Conservation (phyloP, 1,140 invertebrate species). For the Oscheius sp. region DNA sequence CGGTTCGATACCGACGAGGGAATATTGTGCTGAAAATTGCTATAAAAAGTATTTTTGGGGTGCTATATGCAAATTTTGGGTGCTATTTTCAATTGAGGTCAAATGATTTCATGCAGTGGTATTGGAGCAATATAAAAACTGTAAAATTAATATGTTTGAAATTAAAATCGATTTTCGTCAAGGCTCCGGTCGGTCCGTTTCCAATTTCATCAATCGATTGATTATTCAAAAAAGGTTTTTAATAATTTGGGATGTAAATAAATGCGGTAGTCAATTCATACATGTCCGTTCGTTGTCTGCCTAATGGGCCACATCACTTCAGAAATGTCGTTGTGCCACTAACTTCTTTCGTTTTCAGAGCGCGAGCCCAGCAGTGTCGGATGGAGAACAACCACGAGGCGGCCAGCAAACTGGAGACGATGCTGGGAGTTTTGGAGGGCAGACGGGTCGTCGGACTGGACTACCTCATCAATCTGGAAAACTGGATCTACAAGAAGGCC, state of each 20-base stretch:
- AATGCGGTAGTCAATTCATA: not conserved
- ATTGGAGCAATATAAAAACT: too few species aligned
- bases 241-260: not conserved
- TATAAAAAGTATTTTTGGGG: too few species aligned
- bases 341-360: conserved; percentile 27
- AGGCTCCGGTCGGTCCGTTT: too few species aligned
- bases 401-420: conserved; percentile 39
- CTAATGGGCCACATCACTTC: conserved; percentile 4
- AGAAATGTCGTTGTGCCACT: conserved; percentile 4
- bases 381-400: conserved; percentile 37
- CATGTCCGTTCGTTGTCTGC: not conserved
- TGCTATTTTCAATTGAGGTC: too few species aligned
- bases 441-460: conserved; percentile 37
- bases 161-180: too few species aligned
- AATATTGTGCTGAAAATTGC: too few species aligned
- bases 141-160: not conserved
- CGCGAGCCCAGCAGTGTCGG: conserved; percentile 30
- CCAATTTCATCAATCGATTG: too few species aligned
- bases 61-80: too few species aligned
- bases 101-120: too few species aligned
- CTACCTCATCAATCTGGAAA: conserved; percentile 38
- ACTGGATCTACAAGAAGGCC: conserved; percentile 35
- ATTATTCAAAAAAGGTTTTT: not conserved
- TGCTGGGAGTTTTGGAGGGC: conserved; percentile 40
- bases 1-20: too few species aligned